Evolutionary conservation across 2,797 vertebrate species (phyloP).

Genomic region (Oreortyx pictus): DNA sequence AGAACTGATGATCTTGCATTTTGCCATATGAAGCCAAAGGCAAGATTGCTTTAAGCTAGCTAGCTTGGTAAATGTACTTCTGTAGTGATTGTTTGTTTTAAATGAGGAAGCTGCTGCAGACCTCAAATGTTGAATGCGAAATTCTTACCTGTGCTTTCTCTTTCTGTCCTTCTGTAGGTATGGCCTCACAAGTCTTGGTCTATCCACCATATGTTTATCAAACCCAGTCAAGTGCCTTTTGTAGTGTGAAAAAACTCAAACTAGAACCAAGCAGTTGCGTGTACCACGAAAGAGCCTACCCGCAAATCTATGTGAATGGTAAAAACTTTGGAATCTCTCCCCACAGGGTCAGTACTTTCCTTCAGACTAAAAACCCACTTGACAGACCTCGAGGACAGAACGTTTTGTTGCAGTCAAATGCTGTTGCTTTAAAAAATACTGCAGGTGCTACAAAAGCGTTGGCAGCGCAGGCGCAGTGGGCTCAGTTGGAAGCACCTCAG

Average conservation of each 20-base stretch:
- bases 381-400: constrained; percentile 87
- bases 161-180: constrained; percentile 83
- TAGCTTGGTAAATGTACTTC: accelerated
- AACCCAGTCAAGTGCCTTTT: constrained; percentile 99
- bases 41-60: accelerated
- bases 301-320: constrained; percentile 93
- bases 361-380: constrained; percentile 89
- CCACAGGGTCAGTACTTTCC: constrained; percentile 85
- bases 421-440: constrained; percentile 86
- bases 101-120: not conserved
- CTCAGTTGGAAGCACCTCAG: constrained; percentile 73
- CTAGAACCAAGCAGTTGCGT: constrained; percentile 96
- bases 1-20: accelerated
- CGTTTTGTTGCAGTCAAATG: constrained; percentile 88
- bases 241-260: constrained; percentile 99
- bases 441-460: constrained; percentile 83
- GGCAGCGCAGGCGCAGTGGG: constrained; percentile 74
- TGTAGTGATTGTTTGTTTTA: not conserved
- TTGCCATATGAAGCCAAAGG: not conserved
- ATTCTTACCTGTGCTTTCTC: not conserved
- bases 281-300: constrained; percentile 95
- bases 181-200: constrained; percentile 99
- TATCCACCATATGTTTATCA: constrained; percentile 99
- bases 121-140: not conserved
- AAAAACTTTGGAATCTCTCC: constrained; percentile 91